Evolutionary conservation across 2,888 invertebrate genomes (phyloP), one percentile per base, ranked within the genome.

Genomic region (Aphodius sticticus): DNA sequence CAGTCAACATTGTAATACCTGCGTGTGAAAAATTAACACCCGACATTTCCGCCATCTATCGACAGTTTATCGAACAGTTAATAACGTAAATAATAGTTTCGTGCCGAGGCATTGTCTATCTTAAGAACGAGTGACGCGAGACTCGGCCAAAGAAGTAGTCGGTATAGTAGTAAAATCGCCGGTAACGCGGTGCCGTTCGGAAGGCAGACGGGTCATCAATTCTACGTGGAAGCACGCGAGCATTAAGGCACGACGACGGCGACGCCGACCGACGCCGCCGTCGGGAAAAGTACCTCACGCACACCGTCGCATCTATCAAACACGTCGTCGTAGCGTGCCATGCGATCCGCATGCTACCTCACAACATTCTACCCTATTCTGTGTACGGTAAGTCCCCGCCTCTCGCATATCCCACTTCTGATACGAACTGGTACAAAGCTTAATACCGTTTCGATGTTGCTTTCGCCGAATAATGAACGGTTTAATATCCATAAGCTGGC

Each of bases 401-500:
- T 53, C 79, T 78, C 77, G 80, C 83, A 81, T 69, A 36, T 9
- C 36, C 75, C 76, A 35, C 37, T 36, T 77, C 77, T 85, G 85
- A 84, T 84, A 85, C 85, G 78, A 83, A 79, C 83, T 84, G 85
- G 84, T 84, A 85, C 85, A 83, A 53, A 81, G 77, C 80, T 82
- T 81, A 83, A 83, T 82, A 81, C 81, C 82, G 82, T 83, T 84
- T 82, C 84, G 83, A 84, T 85, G 82, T 84, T 84, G 82, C 82
- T 82, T 82, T 71, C 26, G 78, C 71, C 76, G 76, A 78, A 78
- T 80, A 80, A 80, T 80, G 80, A 80, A 80, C 74, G 80, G 80
- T 71, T 78, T 80, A 80, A 78, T 76, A 80, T 70, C 53, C 53
- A 53, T 53, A 53, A 53, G 53, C 53, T 53, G 53, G 53, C 12